Percentiles rank a stretch among this genome's conserved stretches.
Evolutionary conservation across 2,797 vertebrate species (phyloP).

Genomic region (Eulemur albifrons): DNA sequence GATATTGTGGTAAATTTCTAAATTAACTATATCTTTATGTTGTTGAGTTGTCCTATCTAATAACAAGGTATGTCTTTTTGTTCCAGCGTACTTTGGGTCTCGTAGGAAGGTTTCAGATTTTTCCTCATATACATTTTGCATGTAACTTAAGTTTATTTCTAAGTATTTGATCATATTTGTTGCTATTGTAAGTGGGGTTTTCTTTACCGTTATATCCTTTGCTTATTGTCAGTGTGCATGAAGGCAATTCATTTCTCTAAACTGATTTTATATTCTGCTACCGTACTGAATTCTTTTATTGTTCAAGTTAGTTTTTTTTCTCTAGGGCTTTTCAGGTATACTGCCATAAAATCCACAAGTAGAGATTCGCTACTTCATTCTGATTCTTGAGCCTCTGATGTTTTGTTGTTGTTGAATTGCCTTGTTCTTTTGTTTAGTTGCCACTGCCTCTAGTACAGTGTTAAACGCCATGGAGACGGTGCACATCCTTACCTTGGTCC

Average conservation of each 20-base stretch:
- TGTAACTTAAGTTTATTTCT: neutral
- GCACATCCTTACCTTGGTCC: neutral
- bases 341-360: neutral
- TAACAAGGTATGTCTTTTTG: neutral
- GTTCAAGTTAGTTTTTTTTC: neutral
- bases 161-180: neutral
- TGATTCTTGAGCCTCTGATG: neutral
- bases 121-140: neutral
- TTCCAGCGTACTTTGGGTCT: neutral
- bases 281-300: neutral
- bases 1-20: neutral
- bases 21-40: neutral
- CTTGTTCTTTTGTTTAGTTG: neutral
- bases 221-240: neutral
- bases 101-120: neutral
- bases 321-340: neutral
- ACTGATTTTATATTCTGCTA: neutral
- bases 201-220: neutral
- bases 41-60: neutral
- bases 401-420: neutral
- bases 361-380: neutral
- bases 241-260: neutral
- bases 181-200: neutral
- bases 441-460: neutral
- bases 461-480: neutral